Evolutionary conservation across 2,888 invertebrate species (phyloP).

Genomic region (Ennomos fuscantarius): DNA sequence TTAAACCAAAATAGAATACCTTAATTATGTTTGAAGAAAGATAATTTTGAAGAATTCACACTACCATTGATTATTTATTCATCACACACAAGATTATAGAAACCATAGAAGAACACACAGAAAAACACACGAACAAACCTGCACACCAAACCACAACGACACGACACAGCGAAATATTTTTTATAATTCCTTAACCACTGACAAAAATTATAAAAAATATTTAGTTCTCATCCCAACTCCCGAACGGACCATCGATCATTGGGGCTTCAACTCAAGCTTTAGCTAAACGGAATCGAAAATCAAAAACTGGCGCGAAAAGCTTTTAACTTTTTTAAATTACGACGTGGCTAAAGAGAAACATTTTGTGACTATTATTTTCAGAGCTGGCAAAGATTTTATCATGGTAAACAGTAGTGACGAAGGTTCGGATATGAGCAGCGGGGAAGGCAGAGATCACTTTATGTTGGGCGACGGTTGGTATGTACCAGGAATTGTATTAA

Average conservation of each 20-base stretch:
- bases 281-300: constrained; percentile 38
- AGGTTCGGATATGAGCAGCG: constrained; percentile 63
- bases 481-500: constrained; percentile 61
- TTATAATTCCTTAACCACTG: constrained; percentile 12
- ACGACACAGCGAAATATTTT: constrained; percentile 23
- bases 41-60: not conserved
- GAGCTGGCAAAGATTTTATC: constrained; percentile 72
- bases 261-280: constrained; percentile 49
- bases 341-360: constrained; percentile 32
- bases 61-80: not conserved
- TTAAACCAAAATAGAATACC: too few relatives aligned
- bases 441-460: constrained; percentile 70
- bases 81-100: not conserved
- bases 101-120: not conserved
- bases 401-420: constrained; percentile 77
- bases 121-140: constrained; percentile 22
- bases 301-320: constrained; percentile 34
- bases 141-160: constrained; percentile 29
- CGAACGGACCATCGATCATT: constrained; percentile 44
- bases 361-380: constrained; percentile 68
- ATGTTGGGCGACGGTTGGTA: constrained; percentile 73
- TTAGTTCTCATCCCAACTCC: constrained; percentile 8
- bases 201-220: constrained; percentile 23
- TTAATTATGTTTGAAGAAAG: too few relatives aligned
- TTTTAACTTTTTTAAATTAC: constrained; percentile 26